Evolutionary conservation across 2,113 vertebrate species (phyloP).

Genomic region (Pelusios castaneus): DNA sequence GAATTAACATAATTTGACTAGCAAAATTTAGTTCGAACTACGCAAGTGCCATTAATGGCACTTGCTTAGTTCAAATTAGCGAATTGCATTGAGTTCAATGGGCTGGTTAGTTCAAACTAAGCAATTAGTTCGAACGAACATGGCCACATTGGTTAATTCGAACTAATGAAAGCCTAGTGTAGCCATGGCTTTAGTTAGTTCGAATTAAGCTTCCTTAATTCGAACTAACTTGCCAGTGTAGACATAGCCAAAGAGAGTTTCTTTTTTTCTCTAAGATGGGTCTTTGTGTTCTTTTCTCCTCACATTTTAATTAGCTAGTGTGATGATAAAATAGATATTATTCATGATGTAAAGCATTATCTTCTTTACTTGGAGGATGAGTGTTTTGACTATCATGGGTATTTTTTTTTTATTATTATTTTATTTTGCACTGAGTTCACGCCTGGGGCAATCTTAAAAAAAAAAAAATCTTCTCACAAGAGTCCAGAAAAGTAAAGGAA

Average conservation of each 20-base stretch:
- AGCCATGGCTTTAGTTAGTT: too few relatives aligned
- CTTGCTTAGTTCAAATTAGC: too few relatives aligned
- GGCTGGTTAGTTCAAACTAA: too few relatives aligned
- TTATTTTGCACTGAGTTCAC: not conserved
- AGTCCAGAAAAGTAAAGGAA: not conserved
- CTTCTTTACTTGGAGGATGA: not conserved
- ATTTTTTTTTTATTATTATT: not conserved
- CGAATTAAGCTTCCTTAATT: too few relatives aligned
- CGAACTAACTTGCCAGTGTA: too few relatives aligned
- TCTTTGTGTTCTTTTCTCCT: not conserved
- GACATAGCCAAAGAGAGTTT: not conserved
- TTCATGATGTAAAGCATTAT: not conserved
- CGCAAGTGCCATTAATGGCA: too few relatives aligned
- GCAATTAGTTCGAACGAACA: too few relatives aligned
- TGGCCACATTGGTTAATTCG: too few relatives aligned
- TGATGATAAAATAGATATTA: not conserved
- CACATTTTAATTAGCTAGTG: not conserved
- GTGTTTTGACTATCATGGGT: accelerated
- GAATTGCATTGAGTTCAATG: too few relatives aligned
- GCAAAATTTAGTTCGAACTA: too few relatives aligned
- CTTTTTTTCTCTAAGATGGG: accelerated
- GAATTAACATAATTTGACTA: too few relatives aligned
- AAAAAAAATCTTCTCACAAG: not conserved
- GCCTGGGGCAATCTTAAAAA: not conserved
- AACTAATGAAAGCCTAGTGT: too few relatives aligned